Percentiles rank a stretch among this genome's conserved stretches.
These are phyloP conservation scores for Sakesphorus luctuosus DNA, from an alignment of 2,113 vertebrate genomes.

Conservation along the genomic window DNA sequence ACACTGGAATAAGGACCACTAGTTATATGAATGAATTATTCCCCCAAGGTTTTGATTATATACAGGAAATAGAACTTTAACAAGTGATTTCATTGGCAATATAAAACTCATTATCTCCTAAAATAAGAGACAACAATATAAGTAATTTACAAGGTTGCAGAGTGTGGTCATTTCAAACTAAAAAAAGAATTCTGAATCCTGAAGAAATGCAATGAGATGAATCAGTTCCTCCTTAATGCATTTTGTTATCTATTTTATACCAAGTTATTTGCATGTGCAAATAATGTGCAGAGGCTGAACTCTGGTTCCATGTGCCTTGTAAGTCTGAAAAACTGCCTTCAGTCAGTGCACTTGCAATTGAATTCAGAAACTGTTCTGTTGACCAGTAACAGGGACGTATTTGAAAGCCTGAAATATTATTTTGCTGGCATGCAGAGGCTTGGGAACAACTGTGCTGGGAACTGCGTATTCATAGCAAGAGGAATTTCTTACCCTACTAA, in stretches of 20 bases:
- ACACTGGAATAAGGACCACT: conserved; percentile 34
- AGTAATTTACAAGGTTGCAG: background rate
- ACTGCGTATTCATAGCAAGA: background rate
- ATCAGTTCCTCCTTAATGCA: background rate
- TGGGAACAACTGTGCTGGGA: background rate
- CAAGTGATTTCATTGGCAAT: background rate
- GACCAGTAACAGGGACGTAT: background rate
- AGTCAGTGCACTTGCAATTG: background rate
- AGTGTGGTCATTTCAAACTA: background rate
- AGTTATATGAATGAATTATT: background rate
- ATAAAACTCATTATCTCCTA: background rate
- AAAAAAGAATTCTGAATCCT: background rate
- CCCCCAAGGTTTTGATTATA: background rate
- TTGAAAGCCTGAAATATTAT: background rate
- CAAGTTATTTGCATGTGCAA: background rate
- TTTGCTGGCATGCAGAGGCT: background rate
- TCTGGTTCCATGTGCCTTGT: background rate
- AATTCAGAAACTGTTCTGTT: background rate
- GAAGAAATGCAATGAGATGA: background rate
- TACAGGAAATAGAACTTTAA: conserved; percentile 39
- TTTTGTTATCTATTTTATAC: background rate
- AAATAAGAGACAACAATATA: background rate
- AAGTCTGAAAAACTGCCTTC: background rate
- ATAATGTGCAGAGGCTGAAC: background rate
- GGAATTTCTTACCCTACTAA: background rate